Evolutionary conservation across 1,140 invertebrate species (phyloP).

Genomic region (Zaprionus ghesquierei): DNA sequence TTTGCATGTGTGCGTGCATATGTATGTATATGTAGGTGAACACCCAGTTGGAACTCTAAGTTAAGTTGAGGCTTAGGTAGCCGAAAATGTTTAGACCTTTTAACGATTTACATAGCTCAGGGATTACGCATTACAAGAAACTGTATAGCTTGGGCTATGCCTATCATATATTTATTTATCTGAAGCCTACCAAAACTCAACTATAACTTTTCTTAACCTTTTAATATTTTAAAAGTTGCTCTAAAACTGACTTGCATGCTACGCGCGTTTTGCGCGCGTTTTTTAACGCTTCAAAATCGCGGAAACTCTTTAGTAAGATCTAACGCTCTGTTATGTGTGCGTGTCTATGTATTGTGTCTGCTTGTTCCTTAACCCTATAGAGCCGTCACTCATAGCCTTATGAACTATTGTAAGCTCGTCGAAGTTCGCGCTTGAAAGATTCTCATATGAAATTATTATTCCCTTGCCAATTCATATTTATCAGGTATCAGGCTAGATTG

Average conservation of each 20-base stretch:
- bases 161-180: too few relatives aligned
- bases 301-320: not conserved
- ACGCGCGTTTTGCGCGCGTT: not conserved
- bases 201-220: not conserved
- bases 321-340: not conserved
- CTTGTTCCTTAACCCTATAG: not conserved
- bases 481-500: not conserved
- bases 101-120: not conserved
- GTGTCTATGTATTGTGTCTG: not conserved
- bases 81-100: not conserved
- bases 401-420: not conserved
- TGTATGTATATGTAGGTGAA: slow-evolving; percentile 1
- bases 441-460: not conserved
- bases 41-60: slow-evolving; percentile 11
- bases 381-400: not conserved
- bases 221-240: not conserved
- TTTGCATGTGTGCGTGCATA: not conserved
- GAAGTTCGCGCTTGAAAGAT: not conserved
- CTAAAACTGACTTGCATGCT: not conserved
- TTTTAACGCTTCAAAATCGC: not conserved
- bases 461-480: not conserved
- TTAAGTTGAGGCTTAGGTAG: not conserved
- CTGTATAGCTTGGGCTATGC: too few relatives aligned
- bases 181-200: too few relatives aligned
- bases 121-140: not conserved